phyloP scores from a whole-genome alignment of 64 coral and sea anemone species.

The Stylophora pistillata region DNA sequence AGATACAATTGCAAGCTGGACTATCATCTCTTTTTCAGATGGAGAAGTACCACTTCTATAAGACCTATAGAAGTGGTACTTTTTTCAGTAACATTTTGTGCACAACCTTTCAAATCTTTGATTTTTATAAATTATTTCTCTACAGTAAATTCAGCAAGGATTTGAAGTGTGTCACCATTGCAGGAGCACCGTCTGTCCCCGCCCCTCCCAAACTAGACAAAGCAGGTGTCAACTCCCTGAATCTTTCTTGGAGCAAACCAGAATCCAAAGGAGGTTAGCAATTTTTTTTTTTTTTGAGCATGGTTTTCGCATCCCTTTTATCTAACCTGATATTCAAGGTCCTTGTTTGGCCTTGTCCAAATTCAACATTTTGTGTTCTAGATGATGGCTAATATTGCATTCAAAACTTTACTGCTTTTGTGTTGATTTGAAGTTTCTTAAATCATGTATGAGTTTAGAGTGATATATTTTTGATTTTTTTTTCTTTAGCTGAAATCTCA shows the following conservation, averaged over 20 bases:
- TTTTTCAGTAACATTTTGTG: too few relatives aligned
- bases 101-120: background rate
- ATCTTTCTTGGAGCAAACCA: constrained; percentile 81
- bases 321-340: background rate
- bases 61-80: too few relatives aligned
- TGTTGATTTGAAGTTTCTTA: too few relatives aligned
- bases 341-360: too few relatives aligned
- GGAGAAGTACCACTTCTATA: too few relatives aligned
- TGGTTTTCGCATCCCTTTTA: background rate
- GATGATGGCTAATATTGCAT: too few relatives aligned
- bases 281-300: too few relatives aligned
- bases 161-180: constrained; percentile 67
- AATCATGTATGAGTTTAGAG: too few relatives aligned
- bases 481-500: constrained; percentile 77
- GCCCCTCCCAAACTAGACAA: constrained; percentile 65
- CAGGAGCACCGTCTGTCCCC: constrained; percentile 81
- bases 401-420: too few relatives aligned
- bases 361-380: too few relatives aligned
- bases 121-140: background rate
- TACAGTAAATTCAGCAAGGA: constrained; percentile 89
- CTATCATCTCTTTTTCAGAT: too few relatives aligned
- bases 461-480: constrained; percentile 21
- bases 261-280: constrained; percentile 88
- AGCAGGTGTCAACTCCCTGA: constrained; percentile 62
- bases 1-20: too few relatives aligned